Conservation (phyloP, 2,797 vertebrate genomes). For the Siniperca undulata region DNA sequence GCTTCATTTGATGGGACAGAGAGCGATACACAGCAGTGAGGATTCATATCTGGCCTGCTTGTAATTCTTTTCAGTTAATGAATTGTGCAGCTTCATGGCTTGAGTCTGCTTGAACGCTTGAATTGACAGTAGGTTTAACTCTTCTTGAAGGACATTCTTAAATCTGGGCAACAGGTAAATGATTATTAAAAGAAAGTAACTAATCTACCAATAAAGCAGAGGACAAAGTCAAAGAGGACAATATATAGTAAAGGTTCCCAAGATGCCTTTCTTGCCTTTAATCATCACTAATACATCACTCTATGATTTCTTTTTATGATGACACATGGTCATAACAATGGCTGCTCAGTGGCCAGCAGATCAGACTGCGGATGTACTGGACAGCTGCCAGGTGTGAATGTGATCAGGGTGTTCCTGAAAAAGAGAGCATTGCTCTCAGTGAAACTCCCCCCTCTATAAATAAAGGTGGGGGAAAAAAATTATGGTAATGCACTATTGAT, state of each 20-base stretch:
- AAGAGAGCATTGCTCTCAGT: no score
- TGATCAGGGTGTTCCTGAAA: no score
- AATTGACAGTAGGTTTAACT: slow-evolving; percentile 15
- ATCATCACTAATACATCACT: neutral
- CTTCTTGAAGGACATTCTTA: slow-evolving; percentile 17
- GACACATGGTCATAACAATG: no score
- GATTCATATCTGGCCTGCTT: slow-evolving; percentile 28
- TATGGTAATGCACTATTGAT: neutral
- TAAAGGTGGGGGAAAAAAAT: no score
- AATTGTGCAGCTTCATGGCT: slow-evolving; percentile 28
- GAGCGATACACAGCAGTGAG: slow-evolving; percentile 26
- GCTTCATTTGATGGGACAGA: slow-evolving; percentile 35
- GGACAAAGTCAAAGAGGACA: no score
- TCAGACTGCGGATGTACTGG: no score
- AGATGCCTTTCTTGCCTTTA: neutral
- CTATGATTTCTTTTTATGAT: no score
- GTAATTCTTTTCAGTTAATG: slow-evolving; percentile 39
- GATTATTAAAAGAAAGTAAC: neutral
- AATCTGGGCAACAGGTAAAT: neutral
- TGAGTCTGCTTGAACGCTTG: neutral
- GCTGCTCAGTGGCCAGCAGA: no score
- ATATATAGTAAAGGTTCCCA: neutral
- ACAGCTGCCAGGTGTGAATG: no score
- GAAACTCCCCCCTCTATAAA: no score
- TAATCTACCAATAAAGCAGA: neutral